phyloP scores from a whole-genome alignment of 2,888 invertebrate species.

The Ornithoptera priamus region DNA sequence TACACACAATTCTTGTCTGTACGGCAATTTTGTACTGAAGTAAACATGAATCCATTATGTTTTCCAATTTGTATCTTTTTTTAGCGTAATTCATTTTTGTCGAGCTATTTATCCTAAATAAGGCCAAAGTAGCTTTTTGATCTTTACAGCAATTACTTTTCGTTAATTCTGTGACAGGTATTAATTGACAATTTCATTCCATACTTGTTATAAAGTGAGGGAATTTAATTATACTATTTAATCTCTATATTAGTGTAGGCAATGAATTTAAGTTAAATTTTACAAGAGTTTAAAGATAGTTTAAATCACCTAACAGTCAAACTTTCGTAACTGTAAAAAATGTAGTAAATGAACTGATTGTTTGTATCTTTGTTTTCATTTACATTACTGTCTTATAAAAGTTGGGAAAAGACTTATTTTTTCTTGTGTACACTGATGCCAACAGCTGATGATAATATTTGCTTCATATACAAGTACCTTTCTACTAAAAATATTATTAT shows the following conservation, averaged over 20 bases:
- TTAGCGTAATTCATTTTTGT: background rate
- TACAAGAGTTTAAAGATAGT: too few relatives aligned
- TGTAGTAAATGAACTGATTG: too few relatives aligned
- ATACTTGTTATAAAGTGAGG: background rate
- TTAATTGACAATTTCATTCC: background rate
- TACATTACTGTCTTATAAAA: too few relatives aligned
- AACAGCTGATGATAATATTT: background rate
- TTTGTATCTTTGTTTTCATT: too few relatives aligned
- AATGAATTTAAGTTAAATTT: too few relatives aligned
- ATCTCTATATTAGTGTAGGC: too few relatives aligned
- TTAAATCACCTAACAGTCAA: too few relatives aligned
- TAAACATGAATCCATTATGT: background rate
- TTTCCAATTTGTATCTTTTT: background rate
- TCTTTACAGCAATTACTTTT: background rate
- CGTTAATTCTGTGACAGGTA: too few relatives aligned
- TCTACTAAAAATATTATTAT: slow-evolving; percentile 4
- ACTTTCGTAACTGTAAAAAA: too few relatives aligned
- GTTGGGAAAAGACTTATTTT: too few relatives aligned
- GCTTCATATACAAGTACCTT: background rate
- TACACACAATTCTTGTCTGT: background rate
- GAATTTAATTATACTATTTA: background rate
- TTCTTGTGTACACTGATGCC: too few relatives aligned
- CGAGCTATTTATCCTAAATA: background rate
- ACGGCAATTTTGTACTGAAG: background rate
- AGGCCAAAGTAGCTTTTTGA: background rate